phyloP scores from a whole-genome alignment of 1,140 invertebrate genomes.

The Hydropsyche tenuis region DNA sequence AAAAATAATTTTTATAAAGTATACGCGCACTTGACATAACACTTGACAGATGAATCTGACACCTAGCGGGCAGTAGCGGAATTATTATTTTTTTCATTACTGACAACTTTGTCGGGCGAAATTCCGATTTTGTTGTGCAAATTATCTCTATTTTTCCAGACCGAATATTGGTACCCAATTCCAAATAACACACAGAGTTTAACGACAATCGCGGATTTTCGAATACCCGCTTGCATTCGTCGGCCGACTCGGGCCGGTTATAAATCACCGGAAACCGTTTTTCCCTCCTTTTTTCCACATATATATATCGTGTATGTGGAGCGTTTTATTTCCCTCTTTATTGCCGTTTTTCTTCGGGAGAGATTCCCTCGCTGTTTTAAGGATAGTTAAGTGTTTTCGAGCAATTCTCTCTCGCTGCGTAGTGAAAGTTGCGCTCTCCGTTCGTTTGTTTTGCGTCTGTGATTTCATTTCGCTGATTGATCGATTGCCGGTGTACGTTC shows the following conservation, averaged over 20 bases:
- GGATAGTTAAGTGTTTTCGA: conserved; percentile 1
- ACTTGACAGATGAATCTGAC: too few relatives aligned
- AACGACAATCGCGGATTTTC: conserved; percentile 17
- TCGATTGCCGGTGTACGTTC: not conserved
- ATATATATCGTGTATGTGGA: not conserved
- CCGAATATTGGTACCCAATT: too few relatives aligned
- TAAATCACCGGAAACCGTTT: conserved; percentile 9
- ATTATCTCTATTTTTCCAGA: too few relatives aligned
- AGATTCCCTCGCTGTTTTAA: not conserved
- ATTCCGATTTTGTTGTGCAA: too few relatives aligned
- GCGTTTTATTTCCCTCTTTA: conserved; percentile 18
- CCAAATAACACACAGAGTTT: too few relatives aligned
- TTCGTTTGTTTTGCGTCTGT: conserved; percentile 2
- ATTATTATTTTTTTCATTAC: too few relatives aligned
- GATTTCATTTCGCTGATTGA: conserved; percentile 13
- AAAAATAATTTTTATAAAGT: too few relatives aligned
- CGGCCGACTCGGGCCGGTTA: not conserved
- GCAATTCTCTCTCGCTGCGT: not conserved
- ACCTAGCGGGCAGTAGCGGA: too few relatives aligned
- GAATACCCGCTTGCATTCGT: not conserved
- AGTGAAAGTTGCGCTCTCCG: not conserved
- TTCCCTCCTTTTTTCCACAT: conserved; percentile 1
- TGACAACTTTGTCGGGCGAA: too few relatives aligned
- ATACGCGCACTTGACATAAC: too few relatives aligned
- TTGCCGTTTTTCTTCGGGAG: conserved; percentile 3